Evolutionary conservation across 1,140 invertebrate genomes (phyloP).

Genomic region (Myzus persicae): DNA sequence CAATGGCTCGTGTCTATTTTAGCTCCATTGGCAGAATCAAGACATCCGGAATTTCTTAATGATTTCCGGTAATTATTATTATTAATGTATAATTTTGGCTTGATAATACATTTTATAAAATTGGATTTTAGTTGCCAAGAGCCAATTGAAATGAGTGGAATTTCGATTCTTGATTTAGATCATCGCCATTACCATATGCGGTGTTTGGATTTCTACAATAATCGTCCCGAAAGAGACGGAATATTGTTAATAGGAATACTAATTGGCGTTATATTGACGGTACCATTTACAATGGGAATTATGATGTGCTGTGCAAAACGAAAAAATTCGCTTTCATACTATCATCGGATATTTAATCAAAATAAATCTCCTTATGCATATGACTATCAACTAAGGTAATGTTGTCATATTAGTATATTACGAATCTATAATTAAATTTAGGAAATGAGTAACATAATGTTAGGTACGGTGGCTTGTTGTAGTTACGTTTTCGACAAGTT

Average conservation of each 20-base stretch:
- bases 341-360: conserved; percentile 44
- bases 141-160: conserved; percentile 70
- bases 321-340: conserved; percentile 35
- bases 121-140: conserved; percentile 66
- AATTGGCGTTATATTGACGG: conserved; percentile 72
- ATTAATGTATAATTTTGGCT: not conserved
- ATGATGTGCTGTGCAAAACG: conserved; percentile 64
- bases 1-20: conserved; percentile 75
- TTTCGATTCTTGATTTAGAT: conserved; percentile 69
- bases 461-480: not conserved
- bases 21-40: conserved; percentile 65
- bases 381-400: conserved; percentile 45
- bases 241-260: conserved; percentile 73
- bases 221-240: conserved; percentile 72
- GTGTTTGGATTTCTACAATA: conserved; percentile 71
- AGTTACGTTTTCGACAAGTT: not conserved
- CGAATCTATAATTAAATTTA: not conserved
- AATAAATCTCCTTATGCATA: not conserved
- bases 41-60: conserved; percentile 57
- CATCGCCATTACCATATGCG: conserved; percentile 68
- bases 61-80: conserved; percentile 61
- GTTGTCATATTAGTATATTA: no score
- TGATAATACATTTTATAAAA: not conserved
- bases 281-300: conserved; percentile 70
- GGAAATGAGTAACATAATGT: not conserved